Conservation (phyloP, 1,140 invertebrate genomes). For the Elymnias hypermnestra region DNA sequence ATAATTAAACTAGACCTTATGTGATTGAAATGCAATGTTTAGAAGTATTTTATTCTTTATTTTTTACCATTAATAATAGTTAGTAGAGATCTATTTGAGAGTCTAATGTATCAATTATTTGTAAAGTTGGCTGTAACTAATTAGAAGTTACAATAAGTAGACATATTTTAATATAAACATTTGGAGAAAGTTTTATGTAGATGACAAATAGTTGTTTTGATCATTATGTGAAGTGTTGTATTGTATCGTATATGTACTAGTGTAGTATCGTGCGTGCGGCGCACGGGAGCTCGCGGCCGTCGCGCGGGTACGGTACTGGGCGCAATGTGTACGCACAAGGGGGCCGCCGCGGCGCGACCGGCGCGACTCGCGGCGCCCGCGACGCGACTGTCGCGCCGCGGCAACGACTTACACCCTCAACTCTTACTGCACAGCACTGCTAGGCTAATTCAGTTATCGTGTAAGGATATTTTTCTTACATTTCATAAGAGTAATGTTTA, state of each 20-base stretch:
- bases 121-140: constrained; percentile 76
- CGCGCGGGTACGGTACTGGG: constrained; percentile 15
- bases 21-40: constrained; percentile 76
- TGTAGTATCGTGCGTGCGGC: constrained; percentile 15
- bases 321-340: constrained; percentile 71
- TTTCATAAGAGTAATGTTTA: constrained; percentile 69
- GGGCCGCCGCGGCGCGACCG: constrained; percentile 27
- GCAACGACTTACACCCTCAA: constrained; percentile 38
- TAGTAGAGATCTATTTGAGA: constrained; percentile 76
- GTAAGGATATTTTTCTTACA: constrained; percentile 74
- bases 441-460: constrained; percentile 71
- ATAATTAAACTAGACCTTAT: constrained; percentile 74
- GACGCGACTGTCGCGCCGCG: not conserved
- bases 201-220: constrained; percentile 73
- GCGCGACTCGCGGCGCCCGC: constrained; percentile 1
- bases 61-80: constrained; percentile 75
- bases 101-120: constrained; percentile 76
- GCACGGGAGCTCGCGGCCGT: not conserved
- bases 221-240: constrained; percentile 73
- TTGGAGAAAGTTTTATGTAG: constrained; percentile 75
- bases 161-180: constrained; percentile 75
- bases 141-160: constrained; percentile 75
- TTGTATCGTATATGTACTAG: constrained; percentile 30
- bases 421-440: constrained; percentile 70
- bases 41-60: constrained; percentile 76